phyloP scores from a whole-genome alignment of 2,113 vertebrate genomes.

The Nycticebus coucang region DNA sequence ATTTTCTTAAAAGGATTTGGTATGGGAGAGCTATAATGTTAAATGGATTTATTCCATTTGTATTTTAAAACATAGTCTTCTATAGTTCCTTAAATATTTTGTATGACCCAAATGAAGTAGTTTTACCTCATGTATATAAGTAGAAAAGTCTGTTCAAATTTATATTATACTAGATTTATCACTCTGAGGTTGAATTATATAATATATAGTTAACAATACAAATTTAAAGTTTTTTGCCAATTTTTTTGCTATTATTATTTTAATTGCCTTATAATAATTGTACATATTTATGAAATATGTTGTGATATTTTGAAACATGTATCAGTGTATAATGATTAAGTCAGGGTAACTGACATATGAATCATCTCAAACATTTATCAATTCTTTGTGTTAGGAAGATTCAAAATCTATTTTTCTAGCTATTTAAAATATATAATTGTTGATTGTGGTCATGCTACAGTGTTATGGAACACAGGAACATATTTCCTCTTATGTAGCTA shows the following conservation, averaged over 20 bases:
- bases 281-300: neutral
- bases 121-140: neutral
- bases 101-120: neutral
- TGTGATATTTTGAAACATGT: neutral
- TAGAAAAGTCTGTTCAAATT: neutral
- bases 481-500: neutral
- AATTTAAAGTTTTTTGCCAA: neutral
- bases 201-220: neutral
- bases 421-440: neutral
- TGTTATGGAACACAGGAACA: neutral
- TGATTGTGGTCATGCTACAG: neutral
- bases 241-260: neutral
- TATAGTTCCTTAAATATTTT: neutral
- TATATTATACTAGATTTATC: neutral
- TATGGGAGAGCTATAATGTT: neutral
- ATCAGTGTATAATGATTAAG: neutral
- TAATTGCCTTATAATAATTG: neutral
- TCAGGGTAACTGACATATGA: neutral
- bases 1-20: constrained; percentile 21
- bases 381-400: neutral
- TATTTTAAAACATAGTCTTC: constrained; percentile 9
- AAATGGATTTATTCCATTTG: neutral
- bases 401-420: neutral
- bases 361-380: neutral
- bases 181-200: constrained; percentile 10